Evolutionary conservation across 2,797 vertebrate genomes (phyloP), one percentile per base, ranked within the genome.

Genomic region (Pagetopsis macropterus): DNA sequence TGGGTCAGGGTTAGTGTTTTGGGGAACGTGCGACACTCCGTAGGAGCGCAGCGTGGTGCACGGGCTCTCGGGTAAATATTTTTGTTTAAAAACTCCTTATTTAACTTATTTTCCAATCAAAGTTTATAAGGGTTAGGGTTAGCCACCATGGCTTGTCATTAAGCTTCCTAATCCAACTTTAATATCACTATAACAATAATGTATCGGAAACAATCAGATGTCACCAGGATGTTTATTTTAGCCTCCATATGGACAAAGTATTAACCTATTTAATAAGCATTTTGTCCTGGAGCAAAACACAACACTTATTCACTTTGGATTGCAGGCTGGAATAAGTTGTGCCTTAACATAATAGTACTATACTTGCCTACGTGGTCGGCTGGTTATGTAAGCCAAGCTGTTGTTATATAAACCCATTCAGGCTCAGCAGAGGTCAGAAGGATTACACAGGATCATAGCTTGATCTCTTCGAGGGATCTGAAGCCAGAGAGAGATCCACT

Each of bases 401-500:
- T 27, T 44, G 62, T 91, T 89, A 89, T 5, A 50, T 90, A 86
- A 89, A 78, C 17, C 5, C 51, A 46, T 74, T 57, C 59, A 46
- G n/a, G 62, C 68, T 76, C 61, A 76, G 63, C 41, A 67, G 70
- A 79, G 77, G 72, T 81, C 79, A 69, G 21, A 49, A 63, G 74
- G 78, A 86, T 89, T 86, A 89, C 50, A 72, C 48, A 43, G 57
- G 79, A 83, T 82, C 72, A 76, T 46, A 82, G 65, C 17, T 62
- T 52, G 67, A 82, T 83, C 75, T 79, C 63, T 75, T 40, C 0
- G 3, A 13, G 62, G 49, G 55, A 81, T 76, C 57, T 76, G 43
- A 59, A 50, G 40, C 45, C 62, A 58, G 57, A 63, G 12, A 19
- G 44, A 43, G 55, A 71, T 75, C 62, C 45, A 33, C 44, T 41